These are phyloP conservation scores for Byasa hedistus DNA, from an alignment of 2,888 invertebrate genomes.

Conservation along the genomic window DNA sequence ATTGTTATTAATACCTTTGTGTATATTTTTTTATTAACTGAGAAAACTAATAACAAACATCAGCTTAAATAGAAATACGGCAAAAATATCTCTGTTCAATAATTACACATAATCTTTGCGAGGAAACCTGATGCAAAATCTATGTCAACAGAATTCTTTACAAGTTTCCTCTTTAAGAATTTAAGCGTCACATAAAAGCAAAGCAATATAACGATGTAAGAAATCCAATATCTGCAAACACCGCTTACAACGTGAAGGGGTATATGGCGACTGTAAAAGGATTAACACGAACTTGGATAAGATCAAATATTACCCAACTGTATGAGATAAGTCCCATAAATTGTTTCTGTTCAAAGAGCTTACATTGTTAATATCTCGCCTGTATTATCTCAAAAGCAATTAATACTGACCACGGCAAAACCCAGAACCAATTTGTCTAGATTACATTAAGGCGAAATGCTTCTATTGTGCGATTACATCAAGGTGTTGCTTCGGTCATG, in stretches of 20 bases:
- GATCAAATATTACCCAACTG: constrained; percentile 14
- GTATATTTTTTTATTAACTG: too few relatives aligned
- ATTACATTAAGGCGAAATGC: background rate
- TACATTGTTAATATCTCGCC: constrained; percentile 21
- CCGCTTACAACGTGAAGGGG: constrained; percentile 1
- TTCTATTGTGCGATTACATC: constrained; percentile 1
- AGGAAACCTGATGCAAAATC: background rate
- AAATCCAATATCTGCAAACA: background rate
- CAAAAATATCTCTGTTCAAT: too few relatives aligned
- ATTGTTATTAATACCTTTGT: too few relatives aligned
- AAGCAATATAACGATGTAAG: background rate
- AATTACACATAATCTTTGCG: background rate
- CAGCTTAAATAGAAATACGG: too few relatives aligned
- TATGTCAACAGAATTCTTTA: background rate
- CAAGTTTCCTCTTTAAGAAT: background rate
- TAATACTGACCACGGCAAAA: constrained; percentile 24
- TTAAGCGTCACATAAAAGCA: background rate
- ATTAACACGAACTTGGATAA: constrained; percentile 16
- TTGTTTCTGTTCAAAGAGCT: constrained; percentile 17
- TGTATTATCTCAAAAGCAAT: constrained; percentile 22
- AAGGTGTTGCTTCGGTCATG: background rate
- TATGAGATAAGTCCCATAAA: constrained; percentile 22
- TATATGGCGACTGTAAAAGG: constrained; percentile 8
- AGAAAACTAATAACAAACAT: too few relatives aligned
- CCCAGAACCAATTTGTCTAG: constrained; percentile 13